Conservation (phyloP, 1,140 invertebrate species). For the Solenopsis fugax region DNA sequence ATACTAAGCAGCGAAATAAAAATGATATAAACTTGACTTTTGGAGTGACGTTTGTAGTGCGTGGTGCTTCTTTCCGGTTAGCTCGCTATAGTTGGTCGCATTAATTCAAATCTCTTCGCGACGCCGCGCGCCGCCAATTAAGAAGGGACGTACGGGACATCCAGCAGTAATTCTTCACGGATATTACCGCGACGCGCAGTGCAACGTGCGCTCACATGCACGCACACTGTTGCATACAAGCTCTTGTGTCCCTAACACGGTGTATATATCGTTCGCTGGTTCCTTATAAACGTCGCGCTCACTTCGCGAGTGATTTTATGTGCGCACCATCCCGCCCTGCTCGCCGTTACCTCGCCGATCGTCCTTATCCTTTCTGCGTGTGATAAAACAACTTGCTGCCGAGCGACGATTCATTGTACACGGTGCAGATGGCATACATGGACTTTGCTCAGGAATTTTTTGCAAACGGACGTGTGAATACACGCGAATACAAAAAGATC, state of each 20-base stretch:
- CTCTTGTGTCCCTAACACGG: slow-evolving; percentile 42
- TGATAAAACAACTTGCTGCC: slow-evolving; percentile 58
- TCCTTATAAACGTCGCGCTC: slow-evolving; percentile 67
- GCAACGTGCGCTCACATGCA: background rate
- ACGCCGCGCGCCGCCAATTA: slow-evolving; percentile 58
- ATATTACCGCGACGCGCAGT: slow-evolving; percentile 42
- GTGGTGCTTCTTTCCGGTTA: background rate
- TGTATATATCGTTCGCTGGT: slow-evolving; percentile 41
- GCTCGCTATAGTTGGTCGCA: background rate
- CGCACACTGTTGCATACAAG: slow-evolving; percentile 8
- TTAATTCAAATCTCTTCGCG: slow-evolving; percentile 46
- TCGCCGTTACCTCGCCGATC: slow-evolving; percentile 21
- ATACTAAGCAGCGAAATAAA: background rate
- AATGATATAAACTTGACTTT: background rate
- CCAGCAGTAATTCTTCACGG: slow-evolving; percentile 59
- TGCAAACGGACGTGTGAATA: background rate
- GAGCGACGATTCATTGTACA: slow-evolving; percentile 21
- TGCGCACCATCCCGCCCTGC: slow-evolving; percentile 14
- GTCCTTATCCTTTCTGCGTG: slow-evolving; percentile 17
- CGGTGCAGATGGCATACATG: background rate
- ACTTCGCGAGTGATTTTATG: slow-evolving; percentile 62
- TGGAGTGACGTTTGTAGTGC: background rate
- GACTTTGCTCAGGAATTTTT: background rate
- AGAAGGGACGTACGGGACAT: slow-evolving; percentile 8
- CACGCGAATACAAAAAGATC: background rate